Evolutionary conservation across 2,113 vertebrate genomes (phyloP).

Genomic region (Felis chaus): DNA sequence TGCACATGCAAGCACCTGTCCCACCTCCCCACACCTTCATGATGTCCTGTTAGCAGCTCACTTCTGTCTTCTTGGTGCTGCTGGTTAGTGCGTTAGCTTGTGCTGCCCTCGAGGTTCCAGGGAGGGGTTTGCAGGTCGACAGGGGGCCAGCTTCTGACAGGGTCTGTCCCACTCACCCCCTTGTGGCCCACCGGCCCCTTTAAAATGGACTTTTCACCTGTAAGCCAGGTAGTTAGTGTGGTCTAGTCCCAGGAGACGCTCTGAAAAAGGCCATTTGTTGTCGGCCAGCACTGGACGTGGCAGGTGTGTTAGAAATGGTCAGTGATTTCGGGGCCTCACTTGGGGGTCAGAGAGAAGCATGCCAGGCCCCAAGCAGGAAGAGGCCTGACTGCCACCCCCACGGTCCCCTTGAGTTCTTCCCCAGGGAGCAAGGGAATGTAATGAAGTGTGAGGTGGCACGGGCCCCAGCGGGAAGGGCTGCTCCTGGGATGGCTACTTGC

Average conservation of each 20-base stretch:
- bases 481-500: slow-evolving; percentile 78
- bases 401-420: slow-evolving; percentile 61
- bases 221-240: neutral
- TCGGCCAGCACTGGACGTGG: neutral
- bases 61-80: neutral
- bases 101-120: neutral
- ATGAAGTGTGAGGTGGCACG: slow-evolving; percentile 42
- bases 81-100: neutral
- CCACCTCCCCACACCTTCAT: neutral
- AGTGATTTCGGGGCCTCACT: neutral
- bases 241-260: neutral
- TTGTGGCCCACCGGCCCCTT: neutral
- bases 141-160: neutral
- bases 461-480: neutral
- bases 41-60: neutral
- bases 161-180: neutral
- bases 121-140: neutral
- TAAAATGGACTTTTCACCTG: neutral
- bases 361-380: neutral
- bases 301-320: slow-evolving; percentile 10
- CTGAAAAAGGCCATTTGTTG: neutral
- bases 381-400: neutral
- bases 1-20: fast-evolving
- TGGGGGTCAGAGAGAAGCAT: neutral
- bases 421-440: slow-evolving; percentile 85